Evolutionary conservation across 1,140 invertebrate genomes (phyloP), one percentile per base, ranked within the genome.

Genomic region (Drepana arcuata): DNA sequence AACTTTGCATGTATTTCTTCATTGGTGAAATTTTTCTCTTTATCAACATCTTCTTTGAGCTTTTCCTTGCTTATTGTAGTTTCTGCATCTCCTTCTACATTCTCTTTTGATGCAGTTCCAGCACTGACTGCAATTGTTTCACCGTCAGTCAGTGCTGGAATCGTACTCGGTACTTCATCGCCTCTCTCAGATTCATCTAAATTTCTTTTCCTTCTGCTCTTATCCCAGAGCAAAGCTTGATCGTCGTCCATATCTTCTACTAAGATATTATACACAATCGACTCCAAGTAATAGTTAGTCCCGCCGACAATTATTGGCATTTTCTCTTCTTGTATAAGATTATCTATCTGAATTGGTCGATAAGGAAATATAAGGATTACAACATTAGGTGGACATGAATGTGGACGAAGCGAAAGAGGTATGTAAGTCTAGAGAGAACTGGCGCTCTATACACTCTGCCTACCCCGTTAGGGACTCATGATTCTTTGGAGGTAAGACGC

Each of bases 251-350:
- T 77, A 38, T 87, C 73, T 49, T 87, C 85, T 2, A 97, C 86
- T 2, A 98, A 85, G 41, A 94, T 89, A 57, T 97, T 88, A 91
- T 95, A 99, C 0, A 99, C 84, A 5, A 99, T 67, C 2, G 95
- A 91, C 85, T 99, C 98, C 48, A 99, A 96, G 74, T 99, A 99
- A 84, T 99, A 99, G 81, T 97, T 96, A 2, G 98, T 99, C 10
- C 98, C 98, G 21, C 98, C 98, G 7, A 99, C 97, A 34, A 99
- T 86, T 37, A 99, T 89, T 1, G 98, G 97, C 14, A 97, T 67
- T 75, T 95, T 96, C 12, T 87, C 84, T 46, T 86, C 71, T 25
- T 80, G 40, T 23, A 92, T 77, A 18, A 99, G 77, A 30, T 90
- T 85, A 29, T 97, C 89, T 25, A 99, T 92, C 91, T 95, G 61